Conservation (phyloP, 2,797 vertebrate species). For the Otolemur crassicaudatus region DNA sequence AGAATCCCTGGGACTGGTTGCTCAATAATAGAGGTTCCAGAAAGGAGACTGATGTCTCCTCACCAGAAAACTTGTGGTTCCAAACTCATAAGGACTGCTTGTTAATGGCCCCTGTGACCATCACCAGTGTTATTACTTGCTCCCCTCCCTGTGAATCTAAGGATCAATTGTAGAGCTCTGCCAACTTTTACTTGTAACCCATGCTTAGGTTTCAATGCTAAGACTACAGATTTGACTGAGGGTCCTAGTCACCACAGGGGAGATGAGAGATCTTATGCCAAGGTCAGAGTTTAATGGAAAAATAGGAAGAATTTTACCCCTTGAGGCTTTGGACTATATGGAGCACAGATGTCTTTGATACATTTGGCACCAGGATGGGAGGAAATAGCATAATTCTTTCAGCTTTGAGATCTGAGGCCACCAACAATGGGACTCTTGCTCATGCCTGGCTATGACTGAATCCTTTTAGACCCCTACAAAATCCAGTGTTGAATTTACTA, state of each 20-base stretch:
- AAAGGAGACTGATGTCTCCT: not conserved
- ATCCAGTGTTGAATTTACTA: not conserved
- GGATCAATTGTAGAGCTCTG: not conserved
- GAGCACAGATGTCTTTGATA: not conserved
- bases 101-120: fast-evolving
- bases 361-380: not conserved
- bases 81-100: not conserved
- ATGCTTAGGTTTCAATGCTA: not conserved
- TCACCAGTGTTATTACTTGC: not conserved
- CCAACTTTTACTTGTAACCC: not conserved
- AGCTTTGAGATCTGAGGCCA: not conserved
- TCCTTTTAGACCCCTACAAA: not conserved
- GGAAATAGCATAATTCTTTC: not conserved
- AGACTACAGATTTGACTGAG: not conserved
- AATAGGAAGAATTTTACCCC: not conserved
- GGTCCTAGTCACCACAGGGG: not conserved
- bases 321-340: not conserved
- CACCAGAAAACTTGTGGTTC: not conserved
- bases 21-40: not conserved
- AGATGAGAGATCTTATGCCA: not conserved
- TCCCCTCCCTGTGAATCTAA: not conserved
- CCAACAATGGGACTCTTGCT: not conserved
- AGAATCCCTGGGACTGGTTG: not conserved
- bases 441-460: not conserved
- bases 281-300: not conserved